phyloP scores from a whole-genome alignment of 2,888 invertebrate genomes.

The Drosophila meridionalis region DNA sequence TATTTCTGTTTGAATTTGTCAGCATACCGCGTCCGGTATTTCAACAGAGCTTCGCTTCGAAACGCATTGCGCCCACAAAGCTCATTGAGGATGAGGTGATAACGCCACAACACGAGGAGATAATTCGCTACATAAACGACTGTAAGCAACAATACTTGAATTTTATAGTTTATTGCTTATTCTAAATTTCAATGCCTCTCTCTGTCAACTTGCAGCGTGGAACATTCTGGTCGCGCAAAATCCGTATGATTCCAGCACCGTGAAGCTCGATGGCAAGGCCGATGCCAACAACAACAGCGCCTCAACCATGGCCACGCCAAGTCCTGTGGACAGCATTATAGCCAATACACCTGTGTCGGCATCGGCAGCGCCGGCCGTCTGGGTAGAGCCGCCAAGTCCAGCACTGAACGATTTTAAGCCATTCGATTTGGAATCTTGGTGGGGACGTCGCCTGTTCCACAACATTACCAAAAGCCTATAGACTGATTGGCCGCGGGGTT shows the following conservation, averaged over 20 bases:
- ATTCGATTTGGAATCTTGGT: constrained; percentile 96
- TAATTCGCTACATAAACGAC: constrained; percentile 93
- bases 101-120: constrained; percentile 93
- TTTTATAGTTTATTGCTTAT: neutral
- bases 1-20: constrained; percentile 78
- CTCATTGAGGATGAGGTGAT: constrained; percentile 86
- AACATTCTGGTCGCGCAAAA: constrained; percentile 84
- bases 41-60: constrained; percentile 85
- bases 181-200: neutral
- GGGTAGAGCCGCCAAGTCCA: constrained; percentile 90
- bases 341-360: constrained; percentile 73
- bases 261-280: constrained; percentile 59
- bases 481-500: constrained; percentile 62
- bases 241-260: constrained; percentile 81
- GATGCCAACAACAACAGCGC: constrained; percentile 80
- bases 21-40: constrained; percentile 94
- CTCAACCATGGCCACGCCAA: constrained; percentile 73
- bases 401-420: constrained; percentile 93
- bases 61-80: constrained; percentile 85
- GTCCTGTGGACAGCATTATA: constrained; percentile 83
- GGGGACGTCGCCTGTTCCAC: constrained; percentile 94
- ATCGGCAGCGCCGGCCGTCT: constrained; percentile 83
- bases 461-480: constrained; percentile 93
- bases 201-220: constrained; percentile 77
- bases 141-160: constrained; percentile 87